Base-by-base conservation (phyloP, 2,888 invertebrate genomes). In the Apeira syringaria region DNA sequence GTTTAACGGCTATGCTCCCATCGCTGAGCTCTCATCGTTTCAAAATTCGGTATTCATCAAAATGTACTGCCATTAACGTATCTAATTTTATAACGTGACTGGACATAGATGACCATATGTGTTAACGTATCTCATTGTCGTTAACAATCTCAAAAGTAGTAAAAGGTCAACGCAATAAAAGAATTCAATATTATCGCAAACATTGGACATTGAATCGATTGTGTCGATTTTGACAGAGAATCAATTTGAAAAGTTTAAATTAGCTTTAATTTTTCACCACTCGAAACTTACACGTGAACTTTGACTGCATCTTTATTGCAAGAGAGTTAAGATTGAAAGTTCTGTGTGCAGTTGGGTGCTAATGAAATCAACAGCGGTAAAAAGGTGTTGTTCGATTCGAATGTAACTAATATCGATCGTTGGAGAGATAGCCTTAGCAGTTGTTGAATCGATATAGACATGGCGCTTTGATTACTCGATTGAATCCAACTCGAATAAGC, bases 401-500 rank as follows among this genome's bases (percentile, higher is more conserved):
- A 80, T 74, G 78, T 79, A 79, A 87, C 82, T 81, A 85, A 85
- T 84, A 84, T 82, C 78, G 86, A 88, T 87, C 79, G 80, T 78
- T 64, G 58, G 60, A 55, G 47, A 80, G 88, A 88, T 87, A 85
- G 83, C 79, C 71, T 43, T 72, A 70, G 75, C 71, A 60, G 75
- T 85, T 81, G 84, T 84, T 79, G 81, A 75, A 82, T 83, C 79
- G 82, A 84, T 84, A 80, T 74, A 77, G 83, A 87, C 87, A 83
- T 78, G 85, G 80, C 68, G 80, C 78, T 84, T 84, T 87, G 88
- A 87, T 88, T 87, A 79, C 76, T 79, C 75, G 86, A 82, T 86
- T 85, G 78, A 81, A 78, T 82, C 78, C 75, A 68, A 76, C 73
- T 78, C 68, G 76, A 76, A 75, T 74, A 70, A 64, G 73, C 70